A percentile compares a stretch with the other conserved stretches of the same genome.
phyloP scores from a whole-genome alignment of 2,888 invertebrate species.

The Noctuana brunneofusca region DNA sequence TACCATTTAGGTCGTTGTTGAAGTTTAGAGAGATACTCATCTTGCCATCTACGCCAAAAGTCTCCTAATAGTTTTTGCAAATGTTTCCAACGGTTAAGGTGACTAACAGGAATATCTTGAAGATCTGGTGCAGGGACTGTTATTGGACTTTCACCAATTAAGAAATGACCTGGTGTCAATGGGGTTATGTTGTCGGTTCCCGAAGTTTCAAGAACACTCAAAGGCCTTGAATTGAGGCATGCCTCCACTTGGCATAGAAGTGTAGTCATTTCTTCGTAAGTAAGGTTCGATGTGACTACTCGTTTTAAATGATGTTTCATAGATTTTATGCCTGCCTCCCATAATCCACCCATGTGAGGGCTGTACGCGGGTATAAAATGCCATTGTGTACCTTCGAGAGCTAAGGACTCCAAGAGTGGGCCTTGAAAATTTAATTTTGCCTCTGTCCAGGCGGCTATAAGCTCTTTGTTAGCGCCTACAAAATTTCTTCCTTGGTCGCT shows the following conservation, averaged over 20 bases:
- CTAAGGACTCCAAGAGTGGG: constrained; percentile 11
- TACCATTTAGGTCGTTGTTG: constrained; percentile 41
- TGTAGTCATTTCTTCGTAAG: constrained; percentile 30
- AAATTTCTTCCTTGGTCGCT: constrained; percentile 11
- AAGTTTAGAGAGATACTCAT: constrained; percentile 39
- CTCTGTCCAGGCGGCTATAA: not conserved
- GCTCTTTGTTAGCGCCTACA: not conserved
- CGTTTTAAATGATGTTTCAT: constrained; percentile 11
- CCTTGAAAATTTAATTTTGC: not conserved
- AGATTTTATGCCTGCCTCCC: constrained; percentile 25
- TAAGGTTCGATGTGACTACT: not conserved
- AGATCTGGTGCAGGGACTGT: constrained; percentile 37
- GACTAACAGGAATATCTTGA: constrained; percentile 23
- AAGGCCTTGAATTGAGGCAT: not conserved
- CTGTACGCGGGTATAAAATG: constrained; percentile 39
- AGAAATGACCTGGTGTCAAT: constrained; percentile 45
- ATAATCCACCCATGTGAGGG: constrained; percentile 39
- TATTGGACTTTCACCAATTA: constrained; percentile 40
- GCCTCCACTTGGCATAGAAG: constrained; percentile 21
- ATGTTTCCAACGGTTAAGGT: constrained; percentile 41
- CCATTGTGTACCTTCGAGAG: constrained; percentile 39
- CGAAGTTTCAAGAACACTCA: constrained; percentile 18
- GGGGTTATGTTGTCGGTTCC: constrained; percentile 29
- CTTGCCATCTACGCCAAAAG: constrained; percentile 42
- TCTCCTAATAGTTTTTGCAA: constrained; percentile 39